Evolutionary conservation across 2,797 vertebrate species (phyloP).

Genomic region (Sylvilagus floridanus): DNA sequence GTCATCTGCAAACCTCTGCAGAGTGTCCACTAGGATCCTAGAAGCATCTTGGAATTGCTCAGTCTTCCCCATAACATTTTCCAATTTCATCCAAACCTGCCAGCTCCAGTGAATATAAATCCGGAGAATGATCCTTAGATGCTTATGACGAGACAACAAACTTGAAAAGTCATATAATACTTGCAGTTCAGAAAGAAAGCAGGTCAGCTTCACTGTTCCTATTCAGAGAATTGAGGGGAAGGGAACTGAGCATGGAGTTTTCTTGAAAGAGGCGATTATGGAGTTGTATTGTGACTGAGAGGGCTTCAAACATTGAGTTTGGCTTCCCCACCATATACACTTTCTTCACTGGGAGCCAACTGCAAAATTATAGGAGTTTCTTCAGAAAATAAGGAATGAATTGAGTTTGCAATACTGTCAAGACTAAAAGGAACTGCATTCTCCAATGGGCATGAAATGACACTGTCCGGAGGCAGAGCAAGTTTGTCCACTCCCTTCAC

Average conservation of each 20-base stretch:
- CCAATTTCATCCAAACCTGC: conserved; percentile 97
- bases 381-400: conserved; percentile 96
- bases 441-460: conserved; percentile 95
- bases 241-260: conserved; percentile 93
- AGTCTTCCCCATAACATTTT: conserved; percentile 93
- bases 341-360: conserved; percentile 98
- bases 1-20: conserved; percentile 98
- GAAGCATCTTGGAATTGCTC: conserved; percentile 94
- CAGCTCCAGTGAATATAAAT: conserved; percentile 97
- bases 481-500: conserved; percentile 94
- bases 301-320: conserved; percentile 97
- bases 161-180: conserved; percentile 95
- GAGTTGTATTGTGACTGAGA: conserved; percentile 97
- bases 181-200: conserved; percentile 97
- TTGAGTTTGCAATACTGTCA: conserved; percentile 96
- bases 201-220: conserved; percentile 97
- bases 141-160: conserved; percentile 94
- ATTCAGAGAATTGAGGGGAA: conserved; percentile 95
- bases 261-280: conserved; percentile 95
- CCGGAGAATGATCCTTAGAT: conserved; percentile 98
- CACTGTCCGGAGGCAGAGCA: conserved; percentile 88
- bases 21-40: conserved; percentile 92
- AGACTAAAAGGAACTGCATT: conserved; percentile 96
- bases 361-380: conserved; percentile 97
- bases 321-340: conserved; percentile 99